Conservation (phyloP, 1,140 invertebrate genomes). For the Phymorhynchus buccinoides region DNA sequence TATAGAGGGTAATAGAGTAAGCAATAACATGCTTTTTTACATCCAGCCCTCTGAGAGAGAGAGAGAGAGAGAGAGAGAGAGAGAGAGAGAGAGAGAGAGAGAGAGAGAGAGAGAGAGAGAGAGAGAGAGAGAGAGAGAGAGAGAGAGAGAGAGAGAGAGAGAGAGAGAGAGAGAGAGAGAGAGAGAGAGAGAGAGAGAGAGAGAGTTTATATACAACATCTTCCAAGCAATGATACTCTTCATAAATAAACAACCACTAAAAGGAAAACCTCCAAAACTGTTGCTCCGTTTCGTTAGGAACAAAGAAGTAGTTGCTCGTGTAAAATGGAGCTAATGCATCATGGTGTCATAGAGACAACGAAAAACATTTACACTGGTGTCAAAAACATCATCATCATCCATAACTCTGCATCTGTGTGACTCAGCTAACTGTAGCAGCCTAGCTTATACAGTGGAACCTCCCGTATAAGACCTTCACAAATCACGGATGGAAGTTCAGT, state of each 20-base stretch:
- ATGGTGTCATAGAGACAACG: not conserved
- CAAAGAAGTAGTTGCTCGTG: not conserved
- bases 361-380: not conserved
- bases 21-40: too few species aligned
- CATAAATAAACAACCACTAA: not conserved
- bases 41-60: too few species aligned
- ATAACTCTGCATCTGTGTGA: too few species aligned
- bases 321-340: not conserved
- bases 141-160: not conserved
- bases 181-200: conserved; percentile 1
- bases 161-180: conserved; percentile 17
- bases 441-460: too few species aligned
- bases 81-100: conserved; percentile 9
- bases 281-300: not conserved
- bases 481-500: too few species aligned
- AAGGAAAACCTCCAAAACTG: not conserved
- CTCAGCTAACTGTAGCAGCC: too few species aligned
- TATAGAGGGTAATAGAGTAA: too few species aligned
- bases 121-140: not conserved
- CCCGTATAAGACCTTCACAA: too few species aligned
- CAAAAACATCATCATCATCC: not conserved
- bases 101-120: conserved; percentile 10
- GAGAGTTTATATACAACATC: not conserved
- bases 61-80: not conserved
- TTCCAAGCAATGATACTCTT: not conserved